Evolutionary conservation across 1,140 invertebrate genomes (phyloP), one percentile per base, ranked within the genome.

Genomic region (Drosophila hydei): DNA sequence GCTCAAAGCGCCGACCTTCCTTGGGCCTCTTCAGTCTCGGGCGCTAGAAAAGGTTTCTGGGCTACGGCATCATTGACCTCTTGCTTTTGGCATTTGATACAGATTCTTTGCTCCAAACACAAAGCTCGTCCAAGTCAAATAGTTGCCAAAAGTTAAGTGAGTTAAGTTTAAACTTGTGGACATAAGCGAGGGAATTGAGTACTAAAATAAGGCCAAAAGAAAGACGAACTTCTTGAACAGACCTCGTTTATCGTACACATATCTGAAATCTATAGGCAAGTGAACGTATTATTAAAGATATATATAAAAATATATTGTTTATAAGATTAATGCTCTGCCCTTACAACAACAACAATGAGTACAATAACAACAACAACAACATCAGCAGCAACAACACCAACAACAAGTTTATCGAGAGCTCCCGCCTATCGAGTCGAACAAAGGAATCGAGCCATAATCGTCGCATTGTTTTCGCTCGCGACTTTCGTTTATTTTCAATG

Each of bases 391-490:
- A 47, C 48, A 78, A 30, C 45, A 63, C 54, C 48, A 18, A 62
- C 16, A 45, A 45, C 18, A 6, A 18, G 16, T 43, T 5, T 30
- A 78, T 23, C 38, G 58, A 58, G 9, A 33, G 30, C 30, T 33
- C 30, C 3, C 30, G 30, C 30, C 30, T 38, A 63, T 43, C 27
- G 33, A 42, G 47, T 3, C 7, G 23, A 14, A 73, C 50, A 62
- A 52, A 63, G 38, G 40, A 65, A 65, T 77, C 71, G 60, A 33
- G 12, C 3, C 55, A 77, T 74, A 78, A 72, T 75, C 75, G 70
- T 70, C 70, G 70, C 62, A 72, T 65, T 81, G 75, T 76, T 80
- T 63, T 67, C 23, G 50, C 50, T 56, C 52, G 52, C 36, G 51
- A 33, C 30, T 64, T 63, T 73, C 65, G 48, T 50, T 54, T 38